A percentile compares a stretch with the other conserved stretches of the same genome.
phyloP scores from a whole-genome alignment of 2,113 vertebrate species.

The Nesoenas mayeri region DNA sequence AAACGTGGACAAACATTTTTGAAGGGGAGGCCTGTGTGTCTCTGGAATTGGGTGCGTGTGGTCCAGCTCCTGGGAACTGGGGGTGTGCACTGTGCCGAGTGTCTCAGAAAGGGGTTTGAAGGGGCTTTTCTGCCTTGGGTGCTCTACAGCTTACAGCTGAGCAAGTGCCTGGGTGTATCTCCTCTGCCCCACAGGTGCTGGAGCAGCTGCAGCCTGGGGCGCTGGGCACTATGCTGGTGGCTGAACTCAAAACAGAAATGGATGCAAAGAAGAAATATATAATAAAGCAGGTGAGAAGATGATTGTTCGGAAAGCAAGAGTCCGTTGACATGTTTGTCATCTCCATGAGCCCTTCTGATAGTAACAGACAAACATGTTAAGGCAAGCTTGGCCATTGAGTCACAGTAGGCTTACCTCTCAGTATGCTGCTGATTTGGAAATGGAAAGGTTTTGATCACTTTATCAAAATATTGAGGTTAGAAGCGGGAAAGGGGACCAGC shows the following conservation, averaged over 20 bases:
- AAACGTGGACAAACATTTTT: fast-evolving
- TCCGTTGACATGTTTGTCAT: neutral
- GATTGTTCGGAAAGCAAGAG: neutral
- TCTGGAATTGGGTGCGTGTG: fast-evolving
- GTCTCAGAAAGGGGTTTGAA: fast-evolving
- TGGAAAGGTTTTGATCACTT: neutral
- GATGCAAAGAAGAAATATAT: neutral
- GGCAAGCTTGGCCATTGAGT: neutral
- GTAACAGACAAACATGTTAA: fast-evolving
- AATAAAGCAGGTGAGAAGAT: conserved; percentile 64
- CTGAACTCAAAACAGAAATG: neutral
- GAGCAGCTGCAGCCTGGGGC: neutral
- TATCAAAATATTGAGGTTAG: neutral
- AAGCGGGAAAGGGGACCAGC: neutral
- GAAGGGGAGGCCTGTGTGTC: fast-evolving
- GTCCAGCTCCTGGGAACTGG: fast-evolving
- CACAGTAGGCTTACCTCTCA: fast-evolving
- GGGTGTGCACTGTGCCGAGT: neutral
- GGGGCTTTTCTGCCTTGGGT: fast-evolving
- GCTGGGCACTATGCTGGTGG: conserved; percentile 6
- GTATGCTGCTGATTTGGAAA: neutral
- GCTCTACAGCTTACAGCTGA: fast-evolving
- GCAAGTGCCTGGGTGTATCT: neutral
- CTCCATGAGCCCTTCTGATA: fast-evolving
- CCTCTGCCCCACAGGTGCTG: neutral